Evolutionary conservation across 2,888 invertebrate species (phyloP).

Genomic region (Idaea straminata): DNA sequence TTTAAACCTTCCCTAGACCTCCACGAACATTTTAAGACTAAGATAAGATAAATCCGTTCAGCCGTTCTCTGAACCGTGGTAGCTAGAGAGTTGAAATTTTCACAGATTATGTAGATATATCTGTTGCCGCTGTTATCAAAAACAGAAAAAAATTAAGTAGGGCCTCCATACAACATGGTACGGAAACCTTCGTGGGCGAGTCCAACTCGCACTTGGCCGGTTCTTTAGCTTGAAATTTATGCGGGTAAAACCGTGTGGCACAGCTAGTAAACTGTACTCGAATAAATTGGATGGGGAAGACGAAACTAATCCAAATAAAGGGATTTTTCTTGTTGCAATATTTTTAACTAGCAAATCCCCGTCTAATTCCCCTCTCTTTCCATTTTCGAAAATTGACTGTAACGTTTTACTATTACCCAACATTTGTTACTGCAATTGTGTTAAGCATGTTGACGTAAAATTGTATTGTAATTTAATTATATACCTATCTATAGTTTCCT

Average conservation of each 20-base stretch:
- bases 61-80: too few species aligned
- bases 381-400: neutral
- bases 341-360: neutral
- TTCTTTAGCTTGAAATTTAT: neutral
- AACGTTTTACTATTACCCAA: constrained; percentile 7
- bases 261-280: neutral
- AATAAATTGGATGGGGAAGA: neutral
- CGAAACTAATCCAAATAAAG: neutral
- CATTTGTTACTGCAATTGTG: constrained; percentile 28
- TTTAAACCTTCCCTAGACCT: too few species aligned
- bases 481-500: too few species aligned
- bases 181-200: too few species aligned
- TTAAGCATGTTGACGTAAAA: constrained; percentile 15
- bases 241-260: neutral
- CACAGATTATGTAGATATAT: too few species aligned
- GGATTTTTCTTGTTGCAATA: neutral
- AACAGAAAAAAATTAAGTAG: too few species aligned
- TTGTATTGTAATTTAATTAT: neutral
- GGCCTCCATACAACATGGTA: too few species aligned
- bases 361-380: neutral
- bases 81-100: too few species aligned
- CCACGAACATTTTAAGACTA: too few species aligned
- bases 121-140: too few species aligned
- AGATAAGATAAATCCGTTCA: too few species aligned
- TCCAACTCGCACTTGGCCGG: too few species aligned